These are phyloP conservation scores for Lordiphosa mommai DNA, from an alignment of 1,140 invertebrate species.

Conservation along the genomic window DNA sequence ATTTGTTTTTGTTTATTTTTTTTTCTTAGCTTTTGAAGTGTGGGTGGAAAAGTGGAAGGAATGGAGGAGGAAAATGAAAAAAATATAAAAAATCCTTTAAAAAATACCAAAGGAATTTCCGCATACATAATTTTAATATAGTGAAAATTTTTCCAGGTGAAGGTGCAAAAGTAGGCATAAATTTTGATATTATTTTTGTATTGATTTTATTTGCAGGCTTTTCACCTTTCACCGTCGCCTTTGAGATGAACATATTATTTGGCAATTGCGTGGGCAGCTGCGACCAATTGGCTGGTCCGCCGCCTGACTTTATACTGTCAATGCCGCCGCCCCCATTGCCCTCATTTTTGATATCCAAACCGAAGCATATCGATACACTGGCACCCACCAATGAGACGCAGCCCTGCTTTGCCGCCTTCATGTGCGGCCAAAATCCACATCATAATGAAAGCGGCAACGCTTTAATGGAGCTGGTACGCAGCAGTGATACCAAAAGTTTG, in stretches of 20 bases:
- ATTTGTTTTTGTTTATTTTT: background rate
- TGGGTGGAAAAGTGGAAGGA: no score
- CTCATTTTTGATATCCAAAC: constrained; percentile 83
- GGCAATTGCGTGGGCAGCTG: constrained; percentile 81
- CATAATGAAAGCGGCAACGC: constrained; percentile 83
- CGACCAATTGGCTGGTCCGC: constrained; percentile 86
- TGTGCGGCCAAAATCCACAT: constrained; percentile 80
- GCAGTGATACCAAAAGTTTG: constrained; percentile 83
- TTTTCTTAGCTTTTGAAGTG: no score
- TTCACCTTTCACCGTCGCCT: background rate
- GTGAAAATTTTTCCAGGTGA: no score
- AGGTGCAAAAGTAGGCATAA: no score
- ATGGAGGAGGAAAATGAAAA: no score
- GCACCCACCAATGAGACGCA: constrained; percentile 81
- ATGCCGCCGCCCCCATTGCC: constrained; percentile 91
- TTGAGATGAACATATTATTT: constrained; percentile 54
- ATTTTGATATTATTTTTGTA: background rate
- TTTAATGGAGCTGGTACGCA: constrained; percentile 87
- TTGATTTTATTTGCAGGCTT: background rate
- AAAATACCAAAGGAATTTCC: no score
- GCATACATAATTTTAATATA: no score
- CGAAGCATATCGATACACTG: constrained; percentile 64
- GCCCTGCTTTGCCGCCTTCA: constrained; percentile 81
- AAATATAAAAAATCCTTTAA: no score
- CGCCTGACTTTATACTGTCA: constrained; percentile 88